Conservation (phyloP, 2,888 invertebrate genomes). For the Terebella lapidaria region DNA sequence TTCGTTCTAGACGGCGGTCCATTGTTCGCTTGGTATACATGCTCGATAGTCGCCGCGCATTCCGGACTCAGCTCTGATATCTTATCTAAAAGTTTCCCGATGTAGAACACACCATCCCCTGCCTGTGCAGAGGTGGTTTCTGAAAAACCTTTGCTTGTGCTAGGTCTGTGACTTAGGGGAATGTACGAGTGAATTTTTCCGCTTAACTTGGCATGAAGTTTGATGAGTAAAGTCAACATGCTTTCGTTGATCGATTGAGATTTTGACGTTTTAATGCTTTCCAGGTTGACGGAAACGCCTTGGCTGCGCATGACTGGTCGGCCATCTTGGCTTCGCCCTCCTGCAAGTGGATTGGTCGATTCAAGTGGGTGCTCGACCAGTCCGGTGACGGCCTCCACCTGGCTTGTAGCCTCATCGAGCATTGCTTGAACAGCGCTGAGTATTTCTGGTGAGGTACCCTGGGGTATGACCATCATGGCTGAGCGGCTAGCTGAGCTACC, state of each 20-base stretch:
- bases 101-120: constrained; percentile 85
- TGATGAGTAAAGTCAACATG: constrained; percentile 80
- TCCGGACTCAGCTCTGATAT: constrained; percentile 24
- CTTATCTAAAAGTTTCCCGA: constrained; percentile 69
- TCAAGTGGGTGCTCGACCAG: not conserved
- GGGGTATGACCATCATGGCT: not conserved
- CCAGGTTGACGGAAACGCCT: constrained; percentile 9
- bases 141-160: not conserved
- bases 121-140: constrained; percentile 50
- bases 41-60: constrained; percentile 54
- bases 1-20: not conserved
- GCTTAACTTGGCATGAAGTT: constrained; percentile 83
- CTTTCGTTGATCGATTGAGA: constrained; percentile 58
- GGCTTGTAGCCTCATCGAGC: not conserved
- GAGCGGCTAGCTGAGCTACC: no score
- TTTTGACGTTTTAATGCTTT: not conserved
- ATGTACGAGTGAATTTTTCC: constrained; percentile 65
- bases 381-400: not conserved
- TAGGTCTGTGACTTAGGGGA: constrained; percentile 37
- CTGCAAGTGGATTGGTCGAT: not conserved
- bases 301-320: constrained; percentile 1
- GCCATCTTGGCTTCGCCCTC: no score
- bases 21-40: constrained; percentile 36
- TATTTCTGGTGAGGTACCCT: not conserved
- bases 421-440: not conserved